Base-by-base conservation (phyloP, 2,888 invertebrate species). In the Pseudanteris insignis region DNA sequence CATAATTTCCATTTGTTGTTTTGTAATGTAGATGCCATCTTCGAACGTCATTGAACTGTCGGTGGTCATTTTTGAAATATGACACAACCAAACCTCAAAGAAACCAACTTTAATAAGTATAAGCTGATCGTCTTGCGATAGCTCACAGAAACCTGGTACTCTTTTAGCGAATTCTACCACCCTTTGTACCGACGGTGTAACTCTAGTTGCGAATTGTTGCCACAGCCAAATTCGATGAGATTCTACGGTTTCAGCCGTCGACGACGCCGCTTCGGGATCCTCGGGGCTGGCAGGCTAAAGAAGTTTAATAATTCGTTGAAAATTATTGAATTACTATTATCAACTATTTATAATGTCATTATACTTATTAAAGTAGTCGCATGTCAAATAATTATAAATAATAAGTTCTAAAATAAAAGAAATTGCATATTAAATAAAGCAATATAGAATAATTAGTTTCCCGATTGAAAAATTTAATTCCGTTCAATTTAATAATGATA, bases 121-220 rank as follows among this genome's bases (percentile, higher is more conserved):
- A 69, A 98, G 86, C 82, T 98, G 97, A 82, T 97, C 97, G 78
- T 96, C 96, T 81, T 97, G 96, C 46, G 90, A 88, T 69, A 97
- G 86, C 67, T 89, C 88, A 75, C 89, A 86, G 84, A 97, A 97
- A 65, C 94, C 94, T 64, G 97, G 96, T 70, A 96, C 89, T 70
- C 92, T 85, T 82, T 98, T 98, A 46, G 95, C 95, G 80, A 96
- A 97, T 81, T 97, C 96, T 18, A 98, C 97, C 67, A 96, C 91
- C 80, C 91, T 89, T 75, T 94, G 93, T 46, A 97, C 94, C 70
- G 90, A 88, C 3, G 96, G 94, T 7, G 94, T 94, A 75, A 96
- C 88, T 62, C 91, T 89, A 38, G 86, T 81, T 8, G 96, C 93
- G 75, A 94, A 88, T 73, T 92, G 89, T 78, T 93, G 90, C 94